Conservation (phyloP, 1,140 invertebrate genomes). For the Monochamus saltuarius region DNA sequence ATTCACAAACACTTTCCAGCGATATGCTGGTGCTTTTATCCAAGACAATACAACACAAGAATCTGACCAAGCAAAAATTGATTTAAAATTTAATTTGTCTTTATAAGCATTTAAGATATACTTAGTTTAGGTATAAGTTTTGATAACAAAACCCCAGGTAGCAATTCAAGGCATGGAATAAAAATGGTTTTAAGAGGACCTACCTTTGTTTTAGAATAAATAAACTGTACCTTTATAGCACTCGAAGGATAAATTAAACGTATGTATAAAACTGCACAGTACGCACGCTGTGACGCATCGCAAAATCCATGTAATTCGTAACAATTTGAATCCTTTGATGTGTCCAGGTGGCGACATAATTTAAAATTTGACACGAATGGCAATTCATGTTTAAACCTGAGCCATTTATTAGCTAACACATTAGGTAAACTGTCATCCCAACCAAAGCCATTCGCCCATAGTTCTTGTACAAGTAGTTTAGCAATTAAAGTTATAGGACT, state of each 20-base stretch:
- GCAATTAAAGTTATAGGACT: slow-evolving; percentile 19
- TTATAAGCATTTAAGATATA: not conserved
- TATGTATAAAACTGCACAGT: slow-evolving; percentile 44
- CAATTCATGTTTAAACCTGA: slow-evolving; percentile 5
- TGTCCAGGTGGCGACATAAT: not conserved
- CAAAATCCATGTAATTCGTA: slow-evolving; percentile 44
- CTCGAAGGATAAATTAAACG: slow-evolving; percentile 25
- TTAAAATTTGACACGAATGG: not conserved
- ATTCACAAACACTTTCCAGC: slow-evolving; percentile 43
- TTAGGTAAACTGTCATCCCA: slow-evolving; percentile 48
- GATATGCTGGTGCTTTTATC: slow-evolving; percentile 32
- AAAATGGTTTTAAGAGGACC: slow-evolving; percentile 43
- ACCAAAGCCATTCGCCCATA: slow-evolving; percentile 43
- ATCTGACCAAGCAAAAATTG: slow-evolving; percentile 21
- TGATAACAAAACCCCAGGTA: slow-evolving; percentile 40
- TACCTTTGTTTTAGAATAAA: slow-evolving; percentile 45
- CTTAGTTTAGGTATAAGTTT: slow-evolving; percentile 3
- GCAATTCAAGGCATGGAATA: slow-evolving; percentile 46
- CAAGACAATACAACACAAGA: slow-evolving; percentile 33
- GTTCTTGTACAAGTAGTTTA: slow-evolving; percentile 51
- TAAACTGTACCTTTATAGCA: slow-evolving; percentile 27
- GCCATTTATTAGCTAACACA: slow-evolving; percentile 25
- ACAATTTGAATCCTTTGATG: slow-evolving; percentile 3
- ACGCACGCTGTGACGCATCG: slow-evolving; percentile 41
- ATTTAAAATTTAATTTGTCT: not conserved